Evolutionary conservation across 2,113 vertebrate species (phyloP).

Genomic region (Phylloscopus trochiloides): DNA sequence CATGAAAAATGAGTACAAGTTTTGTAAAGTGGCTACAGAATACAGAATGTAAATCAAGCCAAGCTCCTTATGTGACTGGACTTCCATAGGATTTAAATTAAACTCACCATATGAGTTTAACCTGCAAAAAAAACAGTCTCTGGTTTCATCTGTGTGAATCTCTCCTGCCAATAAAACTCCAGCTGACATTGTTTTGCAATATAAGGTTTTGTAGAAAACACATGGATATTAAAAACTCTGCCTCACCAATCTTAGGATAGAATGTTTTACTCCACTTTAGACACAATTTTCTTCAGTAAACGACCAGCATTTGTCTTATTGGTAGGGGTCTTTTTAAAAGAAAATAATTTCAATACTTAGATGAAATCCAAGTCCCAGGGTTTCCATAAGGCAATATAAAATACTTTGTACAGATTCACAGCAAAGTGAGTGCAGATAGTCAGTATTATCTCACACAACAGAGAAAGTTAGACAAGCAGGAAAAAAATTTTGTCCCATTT

Average conservation of each 20-base stretch:
- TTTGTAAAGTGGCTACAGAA: background rate
- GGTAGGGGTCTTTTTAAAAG: background rate
- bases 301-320: background rate
- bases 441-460: background rate
- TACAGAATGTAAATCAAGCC: background rate
- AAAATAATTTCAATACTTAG: background rate
- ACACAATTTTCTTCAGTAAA: background rate
- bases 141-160: background rate
- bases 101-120: background rate
- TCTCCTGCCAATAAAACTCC: background rate
- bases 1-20: conserved; percentile 24
- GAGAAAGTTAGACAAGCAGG: background rate
- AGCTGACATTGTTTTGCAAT: background rate
- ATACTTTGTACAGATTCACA: background rate
- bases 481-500: background rate
- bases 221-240: background rate
- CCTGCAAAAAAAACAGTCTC: background rate
- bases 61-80: background rate
- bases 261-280: background rate
- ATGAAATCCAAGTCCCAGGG: background rate
- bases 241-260: background rate
- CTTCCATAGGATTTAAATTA: background rate
- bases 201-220: background rate
- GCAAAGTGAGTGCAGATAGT: background rate
- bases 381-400: background rate